A percentile compares a stretch with the other conserved stretches of the same genome.
These are phyloP conservation scores for Ethmia dodecea DNA, from an alignment of 2,888 invertebrate species.

Conservation along the genomic window DNA sequence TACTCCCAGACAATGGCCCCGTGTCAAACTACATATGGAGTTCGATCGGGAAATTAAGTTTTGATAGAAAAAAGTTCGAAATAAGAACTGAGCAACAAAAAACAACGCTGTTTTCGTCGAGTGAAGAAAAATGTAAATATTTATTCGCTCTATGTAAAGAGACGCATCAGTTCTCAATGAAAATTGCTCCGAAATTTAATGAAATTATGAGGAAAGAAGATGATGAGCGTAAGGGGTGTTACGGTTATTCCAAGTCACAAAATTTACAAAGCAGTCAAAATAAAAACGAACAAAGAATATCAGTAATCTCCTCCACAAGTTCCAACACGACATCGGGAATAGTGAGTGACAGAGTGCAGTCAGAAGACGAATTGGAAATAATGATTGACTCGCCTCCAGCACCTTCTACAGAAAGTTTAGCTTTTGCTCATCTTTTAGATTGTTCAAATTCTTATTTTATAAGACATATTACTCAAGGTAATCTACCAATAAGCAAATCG, in stretches of 20 bases:
- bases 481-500: conserved; percentile 48
- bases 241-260: conserved; percentile 82
- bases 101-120: conserved; percentile 92
- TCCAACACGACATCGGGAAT: conserved; percentile 98
- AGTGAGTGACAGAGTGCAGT: conserved; percentile 96
- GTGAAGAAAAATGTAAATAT: conserved; percentile 96
- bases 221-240: conserved; percentile 84
- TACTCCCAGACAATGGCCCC: conserved; percentile 83
- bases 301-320: conserved; percentile 94
- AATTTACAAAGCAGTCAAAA: conserved; percentile 79
- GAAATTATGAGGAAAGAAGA: conserved; percentile 91
- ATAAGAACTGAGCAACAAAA: conserved; percentile 93
- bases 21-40: conserved; percentile 95
- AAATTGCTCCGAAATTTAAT: conserved; percentile 89
- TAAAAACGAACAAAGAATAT: conserved; percentile 89
- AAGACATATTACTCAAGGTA: conserved; percentile 46
- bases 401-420: conserved; percentile 91
- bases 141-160: conserved; percentile 91
- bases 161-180: conserved; percentile 97
- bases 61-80: conserved; percentile 98
- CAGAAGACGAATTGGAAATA: conserved; percentile 94
- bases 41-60: conserved; percentile 95
- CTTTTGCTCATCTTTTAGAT: conserved; percentile 86
- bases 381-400: conserved; percentile 90
- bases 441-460: conserved; percentile 71